Conservation (phyloP, 92 coral and sea anemone species). For the Zoanthus solanderi region DNA sequence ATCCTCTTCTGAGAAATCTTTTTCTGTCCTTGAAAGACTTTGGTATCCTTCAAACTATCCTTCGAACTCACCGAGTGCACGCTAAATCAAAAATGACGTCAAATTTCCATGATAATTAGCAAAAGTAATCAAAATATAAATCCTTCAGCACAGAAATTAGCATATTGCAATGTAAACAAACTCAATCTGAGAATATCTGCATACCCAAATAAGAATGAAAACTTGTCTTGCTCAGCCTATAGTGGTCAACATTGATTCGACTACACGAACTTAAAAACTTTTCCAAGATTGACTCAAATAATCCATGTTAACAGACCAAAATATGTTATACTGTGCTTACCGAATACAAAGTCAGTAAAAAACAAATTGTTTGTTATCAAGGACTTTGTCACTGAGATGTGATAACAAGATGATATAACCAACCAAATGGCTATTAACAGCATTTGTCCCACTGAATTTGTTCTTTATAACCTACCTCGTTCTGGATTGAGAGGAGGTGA, state of each 20-base stretch:
- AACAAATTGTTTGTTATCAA: not conserved
- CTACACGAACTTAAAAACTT: not conserved
- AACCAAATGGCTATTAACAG: slow-evolving; percentile 22
- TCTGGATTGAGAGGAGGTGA: slow-evolving; percentile 27
- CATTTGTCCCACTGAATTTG: slow-evolving; percentile 46
- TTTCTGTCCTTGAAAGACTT: too few relatives aligned
- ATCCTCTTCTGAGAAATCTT: too few relatives aligned
- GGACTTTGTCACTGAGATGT: slow-evolving; percentile 29
- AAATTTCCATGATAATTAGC: not conserved
- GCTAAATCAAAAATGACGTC: not conserved
- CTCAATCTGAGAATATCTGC: not conserved
- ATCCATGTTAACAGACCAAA: not conserved
- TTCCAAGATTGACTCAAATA: not conserved
- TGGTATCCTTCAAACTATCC: too few relatives aligned
- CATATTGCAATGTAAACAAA: not conserved
- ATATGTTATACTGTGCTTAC: not conserved
- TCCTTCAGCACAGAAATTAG: not conserved
- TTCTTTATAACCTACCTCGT: slow-evolving; percentile 28
- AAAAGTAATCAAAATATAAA: not conserved
- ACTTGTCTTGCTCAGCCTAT: not conserved
- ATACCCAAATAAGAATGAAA: not conserved
- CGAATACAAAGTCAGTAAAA: not conserved
- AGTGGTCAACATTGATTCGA: not conserved
- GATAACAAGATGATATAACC: slow-evolving; percentile 45
- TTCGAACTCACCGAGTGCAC: too few relatives aligned